These are phyloP conservation scores for Ridgeia piscesae DNA, from an alignment of 1,140 invertebrate genomes.

Conservation along the genomic window DNA sequence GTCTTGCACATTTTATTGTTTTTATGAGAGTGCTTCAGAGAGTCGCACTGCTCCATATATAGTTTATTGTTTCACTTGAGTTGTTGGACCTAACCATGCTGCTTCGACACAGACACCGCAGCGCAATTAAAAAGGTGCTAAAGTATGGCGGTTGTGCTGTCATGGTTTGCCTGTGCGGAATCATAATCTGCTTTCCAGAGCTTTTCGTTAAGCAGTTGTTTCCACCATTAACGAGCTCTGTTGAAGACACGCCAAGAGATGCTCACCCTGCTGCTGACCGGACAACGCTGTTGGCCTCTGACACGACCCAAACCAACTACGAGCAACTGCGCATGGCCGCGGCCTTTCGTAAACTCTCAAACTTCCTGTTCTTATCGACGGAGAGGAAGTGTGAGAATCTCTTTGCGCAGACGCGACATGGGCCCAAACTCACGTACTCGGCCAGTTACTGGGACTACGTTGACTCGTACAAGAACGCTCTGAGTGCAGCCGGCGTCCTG, in stretches of 20 bases:
- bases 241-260: not conserved
- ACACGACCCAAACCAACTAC: not conserved
- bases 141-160: not conserved
- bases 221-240: not conserved
- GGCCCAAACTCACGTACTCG: not conserved
- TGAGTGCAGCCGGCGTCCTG: slow-evolving; percentile 37
- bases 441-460: not conserved
- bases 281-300: not conserved
- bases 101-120: not conserved
- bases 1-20: not conserved
- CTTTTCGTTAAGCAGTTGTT: not conserved
- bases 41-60: too few relatives aligned
- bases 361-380: not conserved
- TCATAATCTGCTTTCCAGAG: not conserved
- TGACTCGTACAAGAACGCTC: not conserved
- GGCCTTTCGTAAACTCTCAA: not conserved
- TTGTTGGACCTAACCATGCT: not conserved
- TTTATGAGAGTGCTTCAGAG: not conserved
- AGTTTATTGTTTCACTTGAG: not conserved
- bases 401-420: not conserved
- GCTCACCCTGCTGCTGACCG: not conserved
- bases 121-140: not conserved
- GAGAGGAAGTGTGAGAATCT: not conserved
- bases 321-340: not conserved
- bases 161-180: not conserved